Base-by-base conservation (phyloP, 1,140 invertebrate species). In the Riptortus pedestris region DNA sequence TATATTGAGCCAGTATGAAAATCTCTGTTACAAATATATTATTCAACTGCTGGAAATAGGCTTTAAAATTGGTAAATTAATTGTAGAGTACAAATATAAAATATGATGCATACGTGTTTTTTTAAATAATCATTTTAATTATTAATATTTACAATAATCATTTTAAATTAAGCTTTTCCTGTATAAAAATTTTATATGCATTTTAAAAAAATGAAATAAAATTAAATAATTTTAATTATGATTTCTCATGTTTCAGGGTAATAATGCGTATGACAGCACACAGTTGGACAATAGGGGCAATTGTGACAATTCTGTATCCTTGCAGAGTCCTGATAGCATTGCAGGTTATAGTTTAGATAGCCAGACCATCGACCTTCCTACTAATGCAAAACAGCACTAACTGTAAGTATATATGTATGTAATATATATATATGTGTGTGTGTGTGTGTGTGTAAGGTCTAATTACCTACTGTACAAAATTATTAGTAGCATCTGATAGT, bases 261-360 rank as follows among this genome's bases (percentile, higher is more conserved):
- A 84, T 76, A 85, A 81, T 71, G 82, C 86, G 62, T 88, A 88
- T 73, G 86, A 89, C 74, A 88, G 85, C 71, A 89, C 87, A 58
- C 81, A 88, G 65, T 87, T 89, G 67, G 81, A 83, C 72, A 81
- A 79, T 18, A 81, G 81, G 51, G 76, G 77, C 51, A 79, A 33
- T 27, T 60, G 60, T 14, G 79, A 5, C 16, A 65, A 31, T 72
- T 82, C 83, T 66, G 83, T 84, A 33, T 86, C 85, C 2, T 76
- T 87, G 20, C 85, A 87, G 73, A 86, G 85, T 71, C 85, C 85
- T 29, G 85, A 87, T 73, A 86, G 84, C 67, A 84, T 86, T 73
- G 83, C 83, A 71, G 80, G 73, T 73, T 72, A 72, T 62, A 71
- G 71, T 60, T 63, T 72, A 28, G 69, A 72, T 51, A 70, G 69